Evolutionary conservation across 2,888 invertebrate species (phyloP).

Genomic region (Heteromyza rotundicornis): DNA sequence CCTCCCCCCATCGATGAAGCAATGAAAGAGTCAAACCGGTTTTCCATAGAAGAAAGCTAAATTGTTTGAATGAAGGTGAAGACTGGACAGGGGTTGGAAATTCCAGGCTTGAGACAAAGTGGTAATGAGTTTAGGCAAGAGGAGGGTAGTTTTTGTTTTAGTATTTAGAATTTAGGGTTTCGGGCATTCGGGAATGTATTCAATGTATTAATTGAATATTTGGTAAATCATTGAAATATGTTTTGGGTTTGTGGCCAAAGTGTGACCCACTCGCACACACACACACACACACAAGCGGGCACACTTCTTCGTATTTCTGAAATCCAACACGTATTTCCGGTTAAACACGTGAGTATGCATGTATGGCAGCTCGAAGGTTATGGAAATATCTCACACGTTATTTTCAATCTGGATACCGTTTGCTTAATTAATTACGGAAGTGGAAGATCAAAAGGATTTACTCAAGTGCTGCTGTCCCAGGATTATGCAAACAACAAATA

Average conservation of each 20-base stretch:
- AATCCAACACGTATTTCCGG: neutral
- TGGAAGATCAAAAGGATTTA: constrained; percentile 50
- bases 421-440: constrained; percentile 51
- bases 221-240: no score
- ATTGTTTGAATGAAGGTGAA: neutral
- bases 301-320: neutral
- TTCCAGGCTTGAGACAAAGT: neutral
- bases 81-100: neutral
- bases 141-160: neutral
- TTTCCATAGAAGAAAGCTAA: neutral
- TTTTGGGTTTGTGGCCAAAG: neutral
- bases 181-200: no score
- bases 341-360: no score
- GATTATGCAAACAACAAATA: no score
- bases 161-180: neutral
- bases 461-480: no score
- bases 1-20: neutral
- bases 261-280: neutral
- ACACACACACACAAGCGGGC: no score
- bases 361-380: no score
- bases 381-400: no score
- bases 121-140: neutral
- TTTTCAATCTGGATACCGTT: no score
- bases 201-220: no score
- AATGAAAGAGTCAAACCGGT: constrained; percentile 1